Percentiles rank a stretch among this genome's conserved stretches.
Evolutionary conservation across 2,797 vertebrate genomes (phyloP).

Genomic region (Graptemys geographica): DNA sequence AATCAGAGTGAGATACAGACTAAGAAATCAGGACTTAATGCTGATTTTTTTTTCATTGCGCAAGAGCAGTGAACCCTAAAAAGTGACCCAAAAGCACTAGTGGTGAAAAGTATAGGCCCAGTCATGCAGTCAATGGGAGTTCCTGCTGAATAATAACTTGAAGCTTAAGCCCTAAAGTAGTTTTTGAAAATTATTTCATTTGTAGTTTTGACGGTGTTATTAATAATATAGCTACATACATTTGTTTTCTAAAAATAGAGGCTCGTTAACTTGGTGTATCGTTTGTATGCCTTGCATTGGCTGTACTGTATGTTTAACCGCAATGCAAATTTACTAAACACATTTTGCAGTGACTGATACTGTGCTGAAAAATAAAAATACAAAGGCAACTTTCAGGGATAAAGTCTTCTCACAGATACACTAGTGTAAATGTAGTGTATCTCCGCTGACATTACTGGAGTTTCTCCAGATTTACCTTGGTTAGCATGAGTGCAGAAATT

Average conservation of each 20-base stretch:
- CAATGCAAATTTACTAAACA: background rate
- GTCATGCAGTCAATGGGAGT: background rate
- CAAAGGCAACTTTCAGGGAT: background rate
- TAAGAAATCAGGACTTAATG: conserved; percentile 23
- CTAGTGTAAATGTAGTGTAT: background rate
- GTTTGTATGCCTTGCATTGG: background rate
- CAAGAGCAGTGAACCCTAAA: background rate
- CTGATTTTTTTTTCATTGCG: background rate
- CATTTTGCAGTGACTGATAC: background rate
- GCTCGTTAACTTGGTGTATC: background rate
- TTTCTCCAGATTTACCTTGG: background rate
- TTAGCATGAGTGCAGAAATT: background rate
- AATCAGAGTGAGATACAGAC: background rate
- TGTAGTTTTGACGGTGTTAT: background rate
- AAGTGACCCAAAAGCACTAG: background rate
- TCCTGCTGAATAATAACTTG: background rate
- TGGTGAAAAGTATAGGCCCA: background rate
- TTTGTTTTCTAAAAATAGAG: background rate
- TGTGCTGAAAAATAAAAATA: conserved; percentile 23
- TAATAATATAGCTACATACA: background rate
- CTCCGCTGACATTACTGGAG: background rate
- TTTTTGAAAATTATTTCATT: background rate
- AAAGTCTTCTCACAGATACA: background rate
- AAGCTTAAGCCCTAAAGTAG: background rate
- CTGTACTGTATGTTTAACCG: conserved; percentile 24